Base-by-base conservation (phyloP, 23 tunicate genomes). In the Corella eumyota region DNA sequence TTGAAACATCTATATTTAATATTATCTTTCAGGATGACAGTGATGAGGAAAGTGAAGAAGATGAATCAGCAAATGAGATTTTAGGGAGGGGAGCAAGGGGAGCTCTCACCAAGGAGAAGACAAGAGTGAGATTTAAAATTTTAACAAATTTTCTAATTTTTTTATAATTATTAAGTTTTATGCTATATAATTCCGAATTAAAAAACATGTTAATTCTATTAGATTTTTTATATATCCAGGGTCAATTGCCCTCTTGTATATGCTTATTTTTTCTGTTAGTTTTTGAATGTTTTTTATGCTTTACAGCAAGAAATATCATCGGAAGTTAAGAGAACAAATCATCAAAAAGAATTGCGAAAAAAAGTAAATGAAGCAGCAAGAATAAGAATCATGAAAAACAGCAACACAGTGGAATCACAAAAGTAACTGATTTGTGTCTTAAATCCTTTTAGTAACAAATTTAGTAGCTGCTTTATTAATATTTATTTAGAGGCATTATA, bases 41-140 rank as follows among this genome's bases (percentile, higher is more conserved):
- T 34, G 95, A 85, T 27, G 96, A 88, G 49, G 96, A 88, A 28
- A 72, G 66, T 19, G 66, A 67, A 35, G 83, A 77, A 56, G 96
- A 79, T 11, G 82, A 67, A 45, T 47, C 74, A 30, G 73, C 96
- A 17, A 70, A 79, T 34, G 81, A 68, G 25, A 38, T 88, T 19
- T 68, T 88, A 15, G 88, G 96, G 46, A 72, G 96, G 67, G 96
- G 96, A 63, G 88, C 96, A 44, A 79, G 96, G 36, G 78, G 78
- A 2, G 72, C 96, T 29, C 72, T 88, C 26, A 30, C 69, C 28
- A 78, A 88, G 36, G 96, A 88, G 45, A 88, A 88, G 68, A 88
- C 96, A 24, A 54, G 96, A 37, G 96, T 88, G 50, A 50, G 62
- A 2, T n/a, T n/a, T n/a, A n/a, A n/a, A n/a, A n/a, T n/a, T n/a